Evolutionary conservation across 2,113 vertebrate species (phyloP).

Genomic region (Hassar affinis): DNA sequence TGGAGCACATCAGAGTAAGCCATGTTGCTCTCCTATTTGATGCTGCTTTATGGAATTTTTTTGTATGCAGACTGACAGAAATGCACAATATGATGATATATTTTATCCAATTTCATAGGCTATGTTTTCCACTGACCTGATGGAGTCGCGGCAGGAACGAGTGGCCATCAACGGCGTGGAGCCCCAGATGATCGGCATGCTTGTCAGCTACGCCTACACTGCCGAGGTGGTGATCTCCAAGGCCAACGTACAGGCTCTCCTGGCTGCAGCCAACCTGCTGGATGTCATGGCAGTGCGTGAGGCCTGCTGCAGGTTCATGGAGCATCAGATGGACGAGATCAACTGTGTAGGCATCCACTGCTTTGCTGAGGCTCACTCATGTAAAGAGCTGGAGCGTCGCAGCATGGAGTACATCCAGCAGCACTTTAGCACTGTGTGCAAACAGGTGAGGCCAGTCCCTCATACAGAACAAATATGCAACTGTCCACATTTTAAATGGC

Average conservation of each 20-base stretch:
- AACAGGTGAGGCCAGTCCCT: slow-evolving; percentile 64
- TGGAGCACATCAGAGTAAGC: neutral
- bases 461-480: neutral
- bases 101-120: slow-evolving; percentile 56
- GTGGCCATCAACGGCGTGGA: slow-evolving; percentile 79
- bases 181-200: slow-evolving; percentile 79
- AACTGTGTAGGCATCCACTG: slow-evolving; percentile 81
- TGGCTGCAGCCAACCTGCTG: slow-evolving; percentile 78
- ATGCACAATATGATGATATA: neutral
- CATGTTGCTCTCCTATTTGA: neutral
- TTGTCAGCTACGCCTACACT: slow-evolving; percentile 78
- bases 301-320: slow-evolving; percentile 77
- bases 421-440: slow-evolving; percentile 70
- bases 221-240: slow-evolving; percentile 76
- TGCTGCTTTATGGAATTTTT: neutral
- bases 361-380: slow-evolving; percentile 77
- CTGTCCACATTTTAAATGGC: neutral
- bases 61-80: neutral
- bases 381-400: slow-evolving; percentile 69
- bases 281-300: slow-evolving; percentile 76
- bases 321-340: slow-evolving; percentile 78
- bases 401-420: slow-evolving; percentile 79
- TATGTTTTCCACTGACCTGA: slow-evolving; percentile 78
- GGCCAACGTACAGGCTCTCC: slow-evolving; percentile 77
- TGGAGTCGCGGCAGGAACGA: slow-evolving; percentile 77